phyloP scores from a whole-genome alignment of 2,113 vertebrate species.

The Urocolius indicus region DNA sequence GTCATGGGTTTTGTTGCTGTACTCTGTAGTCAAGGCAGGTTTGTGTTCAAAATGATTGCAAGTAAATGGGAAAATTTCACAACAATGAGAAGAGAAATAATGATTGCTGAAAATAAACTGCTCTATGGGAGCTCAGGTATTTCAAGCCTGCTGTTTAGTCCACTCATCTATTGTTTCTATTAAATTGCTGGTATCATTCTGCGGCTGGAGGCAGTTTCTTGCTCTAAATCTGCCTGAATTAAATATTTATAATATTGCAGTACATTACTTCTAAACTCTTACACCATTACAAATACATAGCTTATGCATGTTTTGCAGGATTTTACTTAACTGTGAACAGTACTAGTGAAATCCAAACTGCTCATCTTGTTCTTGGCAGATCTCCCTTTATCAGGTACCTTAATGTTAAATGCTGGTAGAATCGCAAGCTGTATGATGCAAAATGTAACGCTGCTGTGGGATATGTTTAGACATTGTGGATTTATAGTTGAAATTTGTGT shows the following conservation, averaged over 20 bases:
- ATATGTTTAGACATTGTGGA: neutral
- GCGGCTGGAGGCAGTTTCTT: neutral
- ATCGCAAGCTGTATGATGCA: neutral
- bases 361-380: neutral
- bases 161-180: neutral
- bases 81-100: neutral
- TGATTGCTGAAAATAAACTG: conserved; percentile 5
- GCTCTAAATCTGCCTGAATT: neutral
- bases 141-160: neutral
- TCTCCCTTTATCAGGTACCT: neutral
- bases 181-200: neutral
- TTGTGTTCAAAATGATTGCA: neutral
- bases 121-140: neutral
- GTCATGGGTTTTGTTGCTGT: neutral
- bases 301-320: neutral
- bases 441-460: neutral
- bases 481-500: neutral
- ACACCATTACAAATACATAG: neutral
- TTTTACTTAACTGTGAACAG: neutral
- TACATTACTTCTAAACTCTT: neutral
- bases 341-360: neutral
- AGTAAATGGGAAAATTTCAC: neutral
- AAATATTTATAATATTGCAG: neutral
- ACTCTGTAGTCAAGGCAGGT: neutral
- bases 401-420: neutral